Percentiles rank a stretch among this genome's conserved stretches.
These are phyloP conservation scores for Pogonocherus hispidulus DNA, from an alignment of 2,888 invertebrate species.

Conservation along the genomic window DNA sequence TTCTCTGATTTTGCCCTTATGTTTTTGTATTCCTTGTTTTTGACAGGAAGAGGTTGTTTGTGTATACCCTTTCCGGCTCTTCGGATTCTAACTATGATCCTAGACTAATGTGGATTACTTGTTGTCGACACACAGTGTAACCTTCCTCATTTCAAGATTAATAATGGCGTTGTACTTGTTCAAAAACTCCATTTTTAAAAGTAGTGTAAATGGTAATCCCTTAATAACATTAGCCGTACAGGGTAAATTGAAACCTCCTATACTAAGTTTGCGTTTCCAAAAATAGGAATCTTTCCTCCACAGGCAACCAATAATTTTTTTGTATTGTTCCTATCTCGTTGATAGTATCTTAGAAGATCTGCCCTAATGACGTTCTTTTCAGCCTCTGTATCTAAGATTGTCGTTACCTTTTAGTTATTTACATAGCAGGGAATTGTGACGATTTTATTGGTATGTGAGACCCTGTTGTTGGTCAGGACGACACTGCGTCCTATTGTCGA, in stretches of 20 bases:
- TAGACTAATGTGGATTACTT: neutral
- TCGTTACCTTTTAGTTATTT: neutral
- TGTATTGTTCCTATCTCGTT: neutral
- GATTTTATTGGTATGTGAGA: neutral
- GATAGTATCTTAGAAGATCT: neutral
- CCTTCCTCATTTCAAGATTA: neutral
- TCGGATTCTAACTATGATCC: neutral
- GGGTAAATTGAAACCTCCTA: neutral
- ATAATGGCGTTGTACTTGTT: neutral
- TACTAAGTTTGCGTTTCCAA: neutral
- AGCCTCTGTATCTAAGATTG: constrained; percentile 1
- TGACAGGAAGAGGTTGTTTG: no score
- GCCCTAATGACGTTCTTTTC: neutral
- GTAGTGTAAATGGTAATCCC: neutral
- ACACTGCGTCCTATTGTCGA: constrained; percentile 8
- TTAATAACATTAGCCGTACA: constrained; percentile 1
- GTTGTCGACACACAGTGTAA: neutral
- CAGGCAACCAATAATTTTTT: neutral
- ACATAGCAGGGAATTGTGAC: neutral
- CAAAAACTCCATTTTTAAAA: neutral
- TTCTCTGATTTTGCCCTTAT: no score
- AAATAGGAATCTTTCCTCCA: constrained; percentile 1
- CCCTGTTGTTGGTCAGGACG: constrained; percentile 16
- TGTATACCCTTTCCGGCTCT: neutral
- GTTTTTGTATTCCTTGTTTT: no score